Conservation (phyloP, 1,140 invertebrate genomes). For the Thrips palmi region DNA sequence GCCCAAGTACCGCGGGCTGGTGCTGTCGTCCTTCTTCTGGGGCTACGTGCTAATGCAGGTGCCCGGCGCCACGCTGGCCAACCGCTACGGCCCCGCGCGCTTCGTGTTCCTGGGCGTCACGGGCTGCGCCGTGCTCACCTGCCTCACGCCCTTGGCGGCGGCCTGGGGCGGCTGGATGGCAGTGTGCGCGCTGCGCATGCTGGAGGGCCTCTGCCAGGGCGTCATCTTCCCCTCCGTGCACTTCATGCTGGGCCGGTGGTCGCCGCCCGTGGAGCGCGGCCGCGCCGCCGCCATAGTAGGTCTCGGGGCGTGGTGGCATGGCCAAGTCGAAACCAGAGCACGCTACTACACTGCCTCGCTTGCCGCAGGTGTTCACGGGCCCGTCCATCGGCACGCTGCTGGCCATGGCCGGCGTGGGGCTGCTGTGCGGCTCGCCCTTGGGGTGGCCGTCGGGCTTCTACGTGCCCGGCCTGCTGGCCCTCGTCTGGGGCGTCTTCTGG, state of each 20-base stretch:
- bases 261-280: constrained; percentile 31
- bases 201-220: constrained; percentile 52
- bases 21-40: no score
- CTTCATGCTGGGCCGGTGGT: constrained; percentile 55
- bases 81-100: no score
- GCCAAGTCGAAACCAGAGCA: constrained; percentile 16
- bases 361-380: constrained; percentile 27
- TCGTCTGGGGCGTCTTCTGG: constrained; percentile 20
- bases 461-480: constrained; percentile 26
- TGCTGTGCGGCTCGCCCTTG: constrained; percentile 19
- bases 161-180: constrained; percentile 34
- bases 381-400: constrained; percentile 41
- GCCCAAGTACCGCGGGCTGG: no score
- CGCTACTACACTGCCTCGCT: constrained; percentile 22
- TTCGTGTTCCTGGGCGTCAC: constrained; percentile 23
- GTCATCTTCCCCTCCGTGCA: constrained; percentile 67
- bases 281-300: constrained; percentile 33
- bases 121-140: constrained; percentile 27
- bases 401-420: constrained; percentile 37
- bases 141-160: constrained; percentile 23
- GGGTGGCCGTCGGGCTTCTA: constrained; percentile 18
- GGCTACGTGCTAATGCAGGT: no score
- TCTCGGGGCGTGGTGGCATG: constrained; percentile 58
- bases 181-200: constrained; percentile 38
- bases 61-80: no score